Evolutionary conservation across 2,113 vertebrate species (phyloP).

Genomic region (Tamias sibiricus): DNA sequence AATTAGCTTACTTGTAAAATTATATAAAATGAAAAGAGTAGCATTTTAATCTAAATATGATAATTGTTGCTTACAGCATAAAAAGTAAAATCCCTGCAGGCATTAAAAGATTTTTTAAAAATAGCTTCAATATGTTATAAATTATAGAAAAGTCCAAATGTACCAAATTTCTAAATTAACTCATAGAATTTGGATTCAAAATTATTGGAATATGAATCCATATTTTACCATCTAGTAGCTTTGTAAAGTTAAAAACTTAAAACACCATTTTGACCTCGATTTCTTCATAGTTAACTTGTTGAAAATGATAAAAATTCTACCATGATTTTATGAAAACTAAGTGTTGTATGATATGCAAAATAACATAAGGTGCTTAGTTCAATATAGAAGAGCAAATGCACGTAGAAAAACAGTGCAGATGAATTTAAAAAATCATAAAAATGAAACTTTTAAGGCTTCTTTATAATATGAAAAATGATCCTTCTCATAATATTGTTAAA

Average conservation of each 20-base stretch:
- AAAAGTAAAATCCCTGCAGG: conserved; percentile 5
- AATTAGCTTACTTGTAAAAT: not conserved
- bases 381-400: not conserved
- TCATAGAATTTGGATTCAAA: not conserved
- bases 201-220: not conserved
- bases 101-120: conserved; percentile 27
- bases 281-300: conserved; percentile 2
- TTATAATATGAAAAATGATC: not conserved
- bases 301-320: not conserved
- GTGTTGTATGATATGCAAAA: not conserved
- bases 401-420: not conserved
- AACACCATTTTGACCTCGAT: not conserved
- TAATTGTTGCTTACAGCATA: not conserved
- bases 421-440: not conserved
- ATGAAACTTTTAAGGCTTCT: not conserved
- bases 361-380: not conserved
- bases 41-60: not conserved
- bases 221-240: not conserved
- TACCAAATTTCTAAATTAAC: not conserved
- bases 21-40: not conserved
- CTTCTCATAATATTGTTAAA: not conserved
- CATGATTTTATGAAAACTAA: not conserved
- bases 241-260: not conserved
- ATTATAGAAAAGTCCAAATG: not conserved
- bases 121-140: conserved; percentile 25